A percentile compares a stretch with the other conserved stretches of the same genome.
These are phyloP conservation scores for Zingel zingel DNA, from an alignment of 2,113 vertebrate species.

Conservation along the genomic window DNA sequence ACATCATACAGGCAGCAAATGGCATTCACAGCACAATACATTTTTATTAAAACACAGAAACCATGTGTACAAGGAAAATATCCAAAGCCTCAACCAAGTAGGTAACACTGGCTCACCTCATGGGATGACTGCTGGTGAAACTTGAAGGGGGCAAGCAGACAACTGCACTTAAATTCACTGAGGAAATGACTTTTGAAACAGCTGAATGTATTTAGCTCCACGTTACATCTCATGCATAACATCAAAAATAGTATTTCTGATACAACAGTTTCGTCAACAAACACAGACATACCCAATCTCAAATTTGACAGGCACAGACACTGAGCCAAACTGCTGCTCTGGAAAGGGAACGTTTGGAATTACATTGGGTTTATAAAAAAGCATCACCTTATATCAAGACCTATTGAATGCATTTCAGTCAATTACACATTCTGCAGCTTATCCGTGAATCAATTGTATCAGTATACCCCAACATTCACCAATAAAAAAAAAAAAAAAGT, in stretches of 20 bases:
- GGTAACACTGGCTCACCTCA: conserved; percentile 64
- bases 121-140: conserved; percentile 69
- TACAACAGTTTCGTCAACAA: conserved; percentile 60
- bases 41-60: conserved; percentile 74
- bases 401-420: conserved; percentile 38
- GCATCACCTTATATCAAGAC: background rate
- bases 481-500: conserved; percentile 3
- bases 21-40: conserved; percentile 45
- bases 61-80: conserved; percentile 70
- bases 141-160: conserved; percentile 51
- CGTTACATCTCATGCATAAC: conserved; percentile 75
- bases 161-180: conserved; percentile 60
- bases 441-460: conserved; percentile 18
- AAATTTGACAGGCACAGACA: conserved; percentile 64
- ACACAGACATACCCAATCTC: conserved; percentile 44
- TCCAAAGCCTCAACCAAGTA: conserved; percentile 57
- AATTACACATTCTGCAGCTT: conserved; percentile 29
- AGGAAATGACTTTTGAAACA: conserved; percentile 49
- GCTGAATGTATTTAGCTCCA: conserved; percentile 61
- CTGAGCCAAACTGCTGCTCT: conserved; percentile 36
- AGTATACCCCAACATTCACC: conserved; percentile 26
- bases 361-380: conserved; percentile 1
- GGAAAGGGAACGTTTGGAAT: conserved; percentile 39
- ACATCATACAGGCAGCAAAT: background rate
- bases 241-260: conserved; percentile 76